Base-by-base conservation (phyloP, 2,797 vertebrate species). In the Poecilia gillii region DNA sequence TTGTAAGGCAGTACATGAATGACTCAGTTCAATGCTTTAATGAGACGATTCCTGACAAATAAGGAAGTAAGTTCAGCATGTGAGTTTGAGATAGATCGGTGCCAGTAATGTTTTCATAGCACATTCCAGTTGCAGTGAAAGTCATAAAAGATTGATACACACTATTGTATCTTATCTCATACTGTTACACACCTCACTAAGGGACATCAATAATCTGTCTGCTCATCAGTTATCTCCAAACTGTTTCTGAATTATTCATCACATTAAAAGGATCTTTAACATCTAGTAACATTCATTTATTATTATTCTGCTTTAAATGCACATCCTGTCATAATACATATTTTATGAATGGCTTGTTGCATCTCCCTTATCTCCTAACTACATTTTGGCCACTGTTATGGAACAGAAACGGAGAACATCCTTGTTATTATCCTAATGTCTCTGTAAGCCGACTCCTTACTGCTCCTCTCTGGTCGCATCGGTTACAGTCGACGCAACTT, bases 361-460 rank as follows among this genome's bases (percentile, higher is more conserved):
- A 53, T 62, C 43, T 14, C 41, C 23, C 68, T 78, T 36, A 45
- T 62, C 45, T 78, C 45, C 70, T 82, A 14, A 77, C 77, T 79
- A 66, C 20, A 41, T 41, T 73, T 66, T 79, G 4, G 6, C 28
- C 13, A 36, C 20, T 4, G 8, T 23, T 8, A 64, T 64, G 72
- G 68, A 81, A 49, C 46, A 76, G 88, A 87, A 91, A 91, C 85
- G 73, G 45, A 84, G 92, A 84, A 89, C 28, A 75, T 46, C 76
- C 62, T 74, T 62, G 55, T 77, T 68, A 45, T 47, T 41, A 12
- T 71, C 66, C 73, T 72, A 84, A 81, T 76, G 57, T 64, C 84
- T 75, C 28, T 81, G 92, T 89, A 94, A 94, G 84, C 80, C 7
- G 92, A 94, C 85, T 72, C 89, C 85, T 71, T 71, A 12, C 77